Percentiles rank a stretch among this genome's conserved stretches.
Evolutionary conservation across 2,888 invertebrate genomes (phyloP).

Genomic region (Callosobruchus maculatus): DNA sequence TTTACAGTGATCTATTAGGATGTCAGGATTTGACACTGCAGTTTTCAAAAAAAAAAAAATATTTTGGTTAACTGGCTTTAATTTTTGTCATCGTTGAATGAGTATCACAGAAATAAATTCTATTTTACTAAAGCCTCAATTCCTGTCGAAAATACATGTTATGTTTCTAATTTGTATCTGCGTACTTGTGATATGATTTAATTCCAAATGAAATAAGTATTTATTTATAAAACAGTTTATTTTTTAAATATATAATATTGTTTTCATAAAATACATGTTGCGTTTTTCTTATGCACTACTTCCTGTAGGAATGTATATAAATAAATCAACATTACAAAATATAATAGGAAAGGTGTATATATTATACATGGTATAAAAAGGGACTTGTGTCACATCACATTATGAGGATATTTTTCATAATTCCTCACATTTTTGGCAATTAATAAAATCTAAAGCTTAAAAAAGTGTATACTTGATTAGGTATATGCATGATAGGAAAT

Average conservation of each 20-base stretch:
- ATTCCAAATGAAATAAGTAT: neutral
- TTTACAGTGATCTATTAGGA: too few relatives aligned
- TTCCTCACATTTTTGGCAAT: too few relatives aligned
- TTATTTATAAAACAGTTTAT: neutral
- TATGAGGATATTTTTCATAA: neutral
- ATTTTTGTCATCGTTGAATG: too few relatives aligned
- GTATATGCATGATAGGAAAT: neutral
- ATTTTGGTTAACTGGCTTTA: too few relatives aligned
- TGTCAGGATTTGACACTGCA: too few relatives aligned
- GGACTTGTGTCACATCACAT: neutral
- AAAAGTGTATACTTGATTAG: too few relatives aligned
- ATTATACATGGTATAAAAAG: constrained; percentile 2
- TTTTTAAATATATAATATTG: neutral
- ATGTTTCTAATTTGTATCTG: too few relatives aligned
- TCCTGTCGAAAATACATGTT: too few relatives aligned
- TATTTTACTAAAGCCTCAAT: too few relatives aligned
- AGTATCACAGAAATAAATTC: too few relatives aligned
- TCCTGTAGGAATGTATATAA: neutral
- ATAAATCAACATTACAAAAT: neutral
- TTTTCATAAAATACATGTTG: neutral
- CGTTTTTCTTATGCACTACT: neutral
- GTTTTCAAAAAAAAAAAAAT: too few relatives aligned
- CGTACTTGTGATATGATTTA: neutral
- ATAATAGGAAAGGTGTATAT: neutral
- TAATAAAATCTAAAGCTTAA: too few relatives aligned